A percentile compares a stretch with the other conserved stretches of the same genome.
phyloP scores from a whole-genome alignment of 2,888 invertebrate genomes.

The Oxyteleia sp. region DNA sequence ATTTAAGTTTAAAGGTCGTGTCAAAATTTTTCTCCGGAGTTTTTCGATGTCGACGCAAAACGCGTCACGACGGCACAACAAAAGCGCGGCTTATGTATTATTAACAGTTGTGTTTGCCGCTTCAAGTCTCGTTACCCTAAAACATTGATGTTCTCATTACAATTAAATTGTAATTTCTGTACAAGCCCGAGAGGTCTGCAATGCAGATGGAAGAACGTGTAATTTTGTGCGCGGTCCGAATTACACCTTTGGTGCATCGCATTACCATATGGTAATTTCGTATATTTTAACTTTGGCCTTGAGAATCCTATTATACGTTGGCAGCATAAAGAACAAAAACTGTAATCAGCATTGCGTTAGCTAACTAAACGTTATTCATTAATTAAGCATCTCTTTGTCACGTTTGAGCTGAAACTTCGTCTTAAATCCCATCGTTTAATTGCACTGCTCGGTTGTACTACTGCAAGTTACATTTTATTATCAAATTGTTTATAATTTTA shows the following conservation, averaged over 20 bases:
- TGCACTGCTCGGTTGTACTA: too few species aligned
- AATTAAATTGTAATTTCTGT: conserved; percentile 68
- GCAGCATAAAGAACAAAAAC: conserved; percentile 29
- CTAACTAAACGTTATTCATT: too few species aligned
- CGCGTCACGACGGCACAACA: conserved; percentile 1
- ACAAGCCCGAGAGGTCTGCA: conserved; percentile 55
- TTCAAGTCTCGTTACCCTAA: conserved; percentile 51
- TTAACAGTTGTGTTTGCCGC: conserved; percentile 34
- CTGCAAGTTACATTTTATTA: too few species aligned
- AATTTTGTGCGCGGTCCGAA: conserved; percentile 79
- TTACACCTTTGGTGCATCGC: conserved; percentile 77
- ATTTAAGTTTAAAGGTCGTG: conserved; percentile 1
- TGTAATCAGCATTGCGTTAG: conserved; percentile 33
- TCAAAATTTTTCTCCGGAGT: background rate
- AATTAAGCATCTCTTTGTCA: too few species aligned
- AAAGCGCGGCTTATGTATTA: conserved; percentile 35
- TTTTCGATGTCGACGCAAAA: conserved; percentile 8
- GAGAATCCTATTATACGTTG: conserved; percentile 41
- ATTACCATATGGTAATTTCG: conserved; percentile 81
- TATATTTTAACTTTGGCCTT: conserved; percentile 64
- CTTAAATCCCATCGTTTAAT: too few species aligned
- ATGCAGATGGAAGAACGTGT: conserved; percentile 76
- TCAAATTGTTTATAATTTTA: too few species aligned
- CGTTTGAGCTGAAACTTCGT: too few species aligned
- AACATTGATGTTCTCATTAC: conserved; percentile 62